Percentiles rank a stretch among this genome's conserved stretches.
Evolutionary conservation across 2,113 vertebrate species (phyloP).

Genomic region (Ceyx melanurus): DNA sequence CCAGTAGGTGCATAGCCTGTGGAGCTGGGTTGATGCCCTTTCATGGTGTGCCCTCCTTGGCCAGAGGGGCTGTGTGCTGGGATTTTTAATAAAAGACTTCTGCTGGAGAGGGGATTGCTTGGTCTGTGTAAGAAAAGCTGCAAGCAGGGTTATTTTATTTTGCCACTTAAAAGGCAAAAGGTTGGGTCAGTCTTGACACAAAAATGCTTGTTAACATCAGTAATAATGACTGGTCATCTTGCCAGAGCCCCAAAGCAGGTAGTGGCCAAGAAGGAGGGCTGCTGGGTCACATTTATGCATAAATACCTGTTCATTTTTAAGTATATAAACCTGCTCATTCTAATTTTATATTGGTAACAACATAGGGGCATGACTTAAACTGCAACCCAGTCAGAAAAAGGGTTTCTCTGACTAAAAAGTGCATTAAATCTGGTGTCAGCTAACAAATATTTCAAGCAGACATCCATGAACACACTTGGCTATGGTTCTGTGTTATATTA

Average conservation of each 20-base stretch:
- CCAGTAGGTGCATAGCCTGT: neutral
- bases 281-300: fast-evolving
- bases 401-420: neutral
- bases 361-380: neutral
- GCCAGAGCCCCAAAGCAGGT: neutral
- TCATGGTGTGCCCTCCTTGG: neutral
- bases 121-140: neutral
- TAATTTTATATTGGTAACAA: neutral
- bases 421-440: neutral
- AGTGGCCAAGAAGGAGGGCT: neutral
- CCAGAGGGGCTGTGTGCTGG: neutral
- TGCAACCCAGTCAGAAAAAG: neutral
- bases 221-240: neutral
- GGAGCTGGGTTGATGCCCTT: neutral
- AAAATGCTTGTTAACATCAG: neutral
- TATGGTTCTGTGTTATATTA: neutral
- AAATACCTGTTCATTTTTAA: no score
- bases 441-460: neutral
- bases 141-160: neutral
- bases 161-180: neutral
- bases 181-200: neutral
- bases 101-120: neutral
- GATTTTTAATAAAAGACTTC: constrained; percentile 29
- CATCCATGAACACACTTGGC: neutral
- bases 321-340: neutral